Percentiles rank a stretch among this genome's conserved stretches.
phyloP scores from a whole-genome alignment of 2,797 vertebrate genomes.

The Cirrhinus mrigala region DNA sequence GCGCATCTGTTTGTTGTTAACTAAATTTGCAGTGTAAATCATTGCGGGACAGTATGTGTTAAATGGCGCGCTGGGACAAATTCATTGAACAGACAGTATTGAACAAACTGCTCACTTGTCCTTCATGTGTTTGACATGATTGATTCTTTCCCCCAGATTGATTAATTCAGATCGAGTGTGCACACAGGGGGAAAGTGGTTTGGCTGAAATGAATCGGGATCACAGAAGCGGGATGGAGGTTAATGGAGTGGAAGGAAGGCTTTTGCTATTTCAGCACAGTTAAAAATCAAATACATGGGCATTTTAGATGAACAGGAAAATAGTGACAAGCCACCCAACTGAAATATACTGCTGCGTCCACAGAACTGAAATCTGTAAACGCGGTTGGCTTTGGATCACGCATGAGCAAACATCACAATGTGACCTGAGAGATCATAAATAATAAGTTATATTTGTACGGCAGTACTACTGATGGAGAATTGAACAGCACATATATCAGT shows the following conservation, averaged over 20 bases:
- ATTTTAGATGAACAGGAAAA: constrained; percentile 21
- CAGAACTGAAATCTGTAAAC: background rate
- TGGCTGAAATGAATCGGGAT: constrained; percentile 27
- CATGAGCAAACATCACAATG: background rate
- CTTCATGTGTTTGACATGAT: constrained; percentile 3
- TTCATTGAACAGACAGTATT: background rate
- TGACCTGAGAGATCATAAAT: constrained; percentile 13
- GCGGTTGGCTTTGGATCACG: background rate
- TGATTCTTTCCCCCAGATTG: constrained; percentile 41
- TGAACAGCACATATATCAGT: background rate
- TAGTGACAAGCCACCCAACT: constrained; percentile 4
- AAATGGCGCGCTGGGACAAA: background rate
- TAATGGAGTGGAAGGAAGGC: constrained; percentile 48
- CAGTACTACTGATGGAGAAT: background rate
- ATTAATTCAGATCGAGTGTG: constrained; percentile 53
- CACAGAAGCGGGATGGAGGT: constrained; percentile 37
- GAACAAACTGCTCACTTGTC: constrained; percentile 7
- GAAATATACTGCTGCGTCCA: constrained; percentile 1
- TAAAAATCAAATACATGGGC: constrained; percentile 32
- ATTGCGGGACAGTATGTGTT: constrained; percentile 4
- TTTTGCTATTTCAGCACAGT: constrained; percentile 47
- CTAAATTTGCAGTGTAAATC: constrained; percentile 22
- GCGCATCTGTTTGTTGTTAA: constrained; percentile 39
- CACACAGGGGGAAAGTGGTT: constrained; percentile 7
- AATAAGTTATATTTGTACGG: constrained; percentile 9